A percentile compares a stretch with the other conserved stretches of the same genome.
phyloP scores from a whole-genome alignment of 2,797 vertebrate genomes.

The Glossophaga mutica region DNA sequence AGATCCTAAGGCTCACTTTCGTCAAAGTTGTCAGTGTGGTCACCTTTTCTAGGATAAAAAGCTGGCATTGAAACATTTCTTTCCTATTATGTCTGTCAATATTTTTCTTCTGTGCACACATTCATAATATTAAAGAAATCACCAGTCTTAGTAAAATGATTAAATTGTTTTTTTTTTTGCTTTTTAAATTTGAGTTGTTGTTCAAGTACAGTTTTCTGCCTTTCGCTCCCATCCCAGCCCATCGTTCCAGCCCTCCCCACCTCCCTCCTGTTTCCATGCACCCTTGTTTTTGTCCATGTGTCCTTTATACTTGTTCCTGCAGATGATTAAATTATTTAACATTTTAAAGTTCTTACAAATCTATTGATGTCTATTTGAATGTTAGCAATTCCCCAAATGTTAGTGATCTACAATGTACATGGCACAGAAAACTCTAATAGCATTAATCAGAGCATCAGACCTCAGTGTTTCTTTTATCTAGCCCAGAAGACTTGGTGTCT shows the following conservation, averaged over 20 bases:
- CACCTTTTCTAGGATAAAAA: not conserved
- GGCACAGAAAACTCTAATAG: constrained; percentile 34
- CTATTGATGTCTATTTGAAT: not conserved
- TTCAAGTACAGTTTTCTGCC: too few species aligned
- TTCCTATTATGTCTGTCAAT: not conserved
- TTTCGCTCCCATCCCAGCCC: too few species aligned
- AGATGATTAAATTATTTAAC: constrained; percentile 16
- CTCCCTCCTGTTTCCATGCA: too few species aligned
- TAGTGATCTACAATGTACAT: not conserved
- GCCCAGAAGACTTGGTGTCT: not conserved
- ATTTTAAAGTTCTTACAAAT: constrained; percentile 14
- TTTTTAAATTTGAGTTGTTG: too few species aligned
- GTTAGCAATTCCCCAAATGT: not conserved
- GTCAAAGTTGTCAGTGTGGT: not conserved
- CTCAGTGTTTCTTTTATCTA: not conserved
- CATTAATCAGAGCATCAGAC: constrained; percentile 9
- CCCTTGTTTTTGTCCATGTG: too few species aligned
- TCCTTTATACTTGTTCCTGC: too few species aligned
- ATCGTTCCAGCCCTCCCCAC: too few species aligned
- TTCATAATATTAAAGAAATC: constrained; percentile 43
- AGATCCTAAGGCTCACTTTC: not conserved
- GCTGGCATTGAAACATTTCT: not conserved
- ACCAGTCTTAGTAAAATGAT: not conserved
- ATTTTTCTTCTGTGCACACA: not conserved
- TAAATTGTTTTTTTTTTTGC: not conserved